Percentiles rank a stretch among this genome's conserved stretches.
Conservation (phyloP, 2,797 vertebrate species). For the Artibeus jamaicensis region DNA sequence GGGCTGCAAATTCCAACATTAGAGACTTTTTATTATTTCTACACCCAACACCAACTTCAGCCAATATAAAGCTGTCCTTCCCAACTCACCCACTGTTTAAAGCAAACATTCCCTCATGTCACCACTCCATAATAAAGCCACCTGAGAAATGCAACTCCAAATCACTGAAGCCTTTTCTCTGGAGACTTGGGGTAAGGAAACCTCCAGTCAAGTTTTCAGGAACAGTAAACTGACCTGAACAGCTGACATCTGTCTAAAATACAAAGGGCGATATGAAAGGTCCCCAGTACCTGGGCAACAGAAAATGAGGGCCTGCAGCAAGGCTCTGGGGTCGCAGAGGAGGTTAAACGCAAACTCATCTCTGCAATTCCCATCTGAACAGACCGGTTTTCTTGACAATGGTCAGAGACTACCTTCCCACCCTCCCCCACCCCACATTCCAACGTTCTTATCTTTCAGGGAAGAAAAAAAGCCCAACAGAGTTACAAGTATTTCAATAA, state of each 20-base stretch:
- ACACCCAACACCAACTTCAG: background rate
- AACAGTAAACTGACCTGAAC: background rate
- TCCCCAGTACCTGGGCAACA: background rate
- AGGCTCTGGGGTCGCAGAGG: background rate
- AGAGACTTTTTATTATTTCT: background rate
- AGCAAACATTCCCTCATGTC: background rate
- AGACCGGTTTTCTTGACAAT: slow-evolving; percentile 36
- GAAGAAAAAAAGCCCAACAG: slow-evolving; percentile 65
- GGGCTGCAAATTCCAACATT: background rate
- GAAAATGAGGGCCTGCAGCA: background rate
- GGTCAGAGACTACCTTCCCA: background rate
- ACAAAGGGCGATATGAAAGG: background rate
- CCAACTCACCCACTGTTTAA: background rate
- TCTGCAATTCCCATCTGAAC: slow-evolving; percentile 15
- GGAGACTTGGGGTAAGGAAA: background rate
- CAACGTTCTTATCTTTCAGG: slow-evolving; percentile 73
- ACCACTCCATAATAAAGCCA: background rate
- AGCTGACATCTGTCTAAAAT: background rate
- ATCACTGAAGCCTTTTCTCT: background rate
- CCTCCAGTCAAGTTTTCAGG: slow-evolving; percentile 3
- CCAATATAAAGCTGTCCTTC: background rate
- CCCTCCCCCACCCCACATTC: slow-evolving; percentile 57
- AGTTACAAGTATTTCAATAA: slow-evolving; percentile 80
- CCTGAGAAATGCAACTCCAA: background rate
- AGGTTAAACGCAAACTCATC: background rate